Conservation (phyloP, 1,140 invertebrate genomes). For the Nasonia vitripennis region DNA sequence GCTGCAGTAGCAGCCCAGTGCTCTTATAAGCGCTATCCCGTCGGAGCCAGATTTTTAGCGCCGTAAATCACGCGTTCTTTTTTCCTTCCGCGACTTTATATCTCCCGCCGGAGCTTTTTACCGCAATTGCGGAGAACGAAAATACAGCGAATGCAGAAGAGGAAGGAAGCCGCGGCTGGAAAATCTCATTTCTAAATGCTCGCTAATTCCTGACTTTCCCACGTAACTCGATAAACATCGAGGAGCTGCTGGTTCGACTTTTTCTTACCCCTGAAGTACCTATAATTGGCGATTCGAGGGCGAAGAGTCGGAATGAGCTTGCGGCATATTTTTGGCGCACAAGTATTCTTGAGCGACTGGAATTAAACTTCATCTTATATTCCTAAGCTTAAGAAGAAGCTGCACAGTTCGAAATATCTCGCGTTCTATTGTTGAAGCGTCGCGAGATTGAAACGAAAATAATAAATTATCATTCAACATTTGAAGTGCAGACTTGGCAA, state of each 20-base stretch:
- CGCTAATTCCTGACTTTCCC: conserved; percentile 62
- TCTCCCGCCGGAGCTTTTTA: not conserved
- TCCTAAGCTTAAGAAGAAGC: too few species aligned
- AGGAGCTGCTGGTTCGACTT: conserved; percentile 27
- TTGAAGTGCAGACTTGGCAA: too few species aligned
- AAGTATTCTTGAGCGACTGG: too few species aligned
- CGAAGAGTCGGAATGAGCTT: not conserved
- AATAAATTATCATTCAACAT: too few species aligned
- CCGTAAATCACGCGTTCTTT: conserved; percentile 34
- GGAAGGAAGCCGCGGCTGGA: conserved; percentile 45
- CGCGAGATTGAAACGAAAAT: too few species aligned
- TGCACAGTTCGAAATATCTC: too few species aligned
- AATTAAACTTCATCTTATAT: too few species aligned
- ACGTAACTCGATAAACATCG: conserved; percentile 65
- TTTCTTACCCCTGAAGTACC: conserved; percentile 26
- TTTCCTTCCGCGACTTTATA: not conserved
- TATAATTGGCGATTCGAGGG: conserved; percentile 19
- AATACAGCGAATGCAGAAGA: conserved; percentile 59
- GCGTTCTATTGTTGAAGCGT: too few species aligned
- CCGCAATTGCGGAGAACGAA: conserved; percentile 48
- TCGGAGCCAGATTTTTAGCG: conserved; percentile 41
- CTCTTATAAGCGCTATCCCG: conserved; percentile 18
- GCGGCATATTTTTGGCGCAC: too few species aligned
- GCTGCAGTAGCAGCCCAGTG: not conserved
- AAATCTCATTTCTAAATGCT: conserved; percentile 67